These are phyloP conservation scores for Palaemon carinicauda DNA, from an alignment of 1,140 invertebrate species.

Conservation along the genomic window DNA sequence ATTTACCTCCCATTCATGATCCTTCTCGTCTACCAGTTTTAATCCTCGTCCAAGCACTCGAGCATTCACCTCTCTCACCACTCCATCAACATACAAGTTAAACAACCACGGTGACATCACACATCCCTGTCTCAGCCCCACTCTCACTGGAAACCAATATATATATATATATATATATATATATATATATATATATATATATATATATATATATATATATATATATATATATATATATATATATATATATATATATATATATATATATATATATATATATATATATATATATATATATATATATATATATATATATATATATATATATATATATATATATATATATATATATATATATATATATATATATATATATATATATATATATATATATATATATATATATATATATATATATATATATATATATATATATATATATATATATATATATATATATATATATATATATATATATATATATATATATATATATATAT, in stretches of 20 bases:
- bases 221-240: neutral
- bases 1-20: too few species aligned
- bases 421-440: neutral
- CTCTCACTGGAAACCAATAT: too few species aligned
- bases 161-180: conserved; percentile 2
- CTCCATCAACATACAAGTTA: too few species aligned
- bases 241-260: neutral
- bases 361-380: neutral
- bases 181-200: neutral
- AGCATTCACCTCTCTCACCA: too few species aligned
- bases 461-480: neutral
- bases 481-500: neutral
- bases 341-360: neutral
- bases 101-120: too few species aligned
- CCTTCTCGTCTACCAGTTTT: too few species aligned
- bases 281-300: conserved; percentile 2
- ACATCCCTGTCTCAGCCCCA: too few species aligned
- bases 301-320: conserved; percentile 2
- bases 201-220: neutral
- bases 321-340: neutral
- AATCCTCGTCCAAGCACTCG: too few species aligned
- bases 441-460: neutral
- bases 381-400: neutral
- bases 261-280: neutral
- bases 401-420: neutral